These are phyloP conservation scores for Hydraecia micacea DNA, from an alignment of 2,888 invertebrate species.

Conservation along the genomic window DNA sequence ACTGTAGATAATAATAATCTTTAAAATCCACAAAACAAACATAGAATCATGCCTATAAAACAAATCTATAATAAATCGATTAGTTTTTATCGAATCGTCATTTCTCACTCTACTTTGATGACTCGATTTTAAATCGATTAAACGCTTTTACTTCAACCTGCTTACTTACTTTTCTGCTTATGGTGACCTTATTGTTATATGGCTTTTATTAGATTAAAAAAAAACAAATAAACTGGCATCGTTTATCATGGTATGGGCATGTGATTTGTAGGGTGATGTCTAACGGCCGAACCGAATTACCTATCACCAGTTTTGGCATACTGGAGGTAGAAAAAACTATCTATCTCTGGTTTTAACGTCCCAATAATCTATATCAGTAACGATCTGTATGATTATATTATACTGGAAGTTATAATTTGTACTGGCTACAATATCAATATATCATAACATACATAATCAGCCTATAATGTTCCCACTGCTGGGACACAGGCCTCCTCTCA, in stretches of 20 bases:
- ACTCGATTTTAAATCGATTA: constrained; percentile 68
- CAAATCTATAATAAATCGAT: constrained; percentile 57
- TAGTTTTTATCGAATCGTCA: constrained; percentile 52
- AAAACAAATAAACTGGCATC: background rate
- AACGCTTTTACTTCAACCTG: constrained; percentile 70
- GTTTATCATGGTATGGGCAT: background rate
- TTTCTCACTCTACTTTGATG: constrained; percentile 67
- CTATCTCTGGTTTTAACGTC: too few relatives aligned
- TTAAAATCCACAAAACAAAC: constrained; percentile 25
- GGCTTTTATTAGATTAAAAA: background rate
- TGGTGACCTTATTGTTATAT: constrained; percentile 42
- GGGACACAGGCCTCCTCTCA: too few relatives aligned
- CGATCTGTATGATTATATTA: too few relatives aligned
- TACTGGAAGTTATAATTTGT: too few relatives aligned
- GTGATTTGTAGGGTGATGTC: too few relatives aligned
- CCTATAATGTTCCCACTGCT: too few relatives aligned
- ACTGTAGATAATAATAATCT: constrained; percentile 13
- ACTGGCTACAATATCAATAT: too few relatives aligned
- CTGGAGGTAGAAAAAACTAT: too few relatives aligned
- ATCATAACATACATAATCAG: too few relatives aligned
- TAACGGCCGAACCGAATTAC: too few relatives aligned
- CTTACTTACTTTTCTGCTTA: constrained; percentile 62
- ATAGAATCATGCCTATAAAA: constrained; percentile 33
- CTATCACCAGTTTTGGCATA: too few relatives aligned
- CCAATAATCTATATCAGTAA: too few relatives aligned